These are phyloP conservation scores for Goniozus legneri DNA, from an alignment of 1,140 invertebrate genomes.

Conservation along the genomic window DNA sequence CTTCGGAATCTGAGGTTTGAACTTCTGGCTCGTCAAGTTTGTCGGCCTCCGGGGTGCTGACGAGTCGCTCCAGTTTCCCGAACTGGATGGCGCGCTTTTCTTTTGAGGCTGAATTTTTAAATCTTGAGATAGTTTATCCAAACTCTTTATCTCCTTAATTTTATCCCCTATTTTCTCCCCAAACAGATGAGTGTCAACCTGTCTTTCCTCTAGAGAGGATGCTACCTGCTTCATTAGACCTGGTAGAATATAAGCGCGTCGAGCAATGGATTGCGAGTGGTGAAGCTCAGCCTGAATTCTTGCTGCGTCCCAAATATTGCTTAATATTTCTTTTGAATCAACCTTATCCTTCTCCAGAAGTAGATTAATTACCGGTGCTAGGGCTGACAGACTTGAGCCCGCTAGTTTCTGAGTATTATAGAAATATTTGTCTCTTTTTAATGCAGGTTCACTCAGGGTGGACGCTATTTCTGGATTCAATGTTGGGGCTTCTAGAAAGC, in stretches of 20 bases:
- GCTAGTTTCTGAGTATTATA: constrained; percentile 5
- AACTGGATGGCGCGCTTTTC: not conserved
- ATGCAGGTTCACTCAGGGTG: not conserved
- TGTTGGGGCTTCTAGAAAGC: constrained; percentile 1
- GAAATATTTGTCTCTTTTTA: not conserved
- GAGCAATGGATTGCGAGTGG: not conserved
- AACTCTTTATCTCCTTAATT: too few species aligned
- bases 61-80: not conserved
- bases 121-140: not conserved
- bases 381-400: not conserved
- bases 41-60: not conserved
- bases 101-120: not conserved
- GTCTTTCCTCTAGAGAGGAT: not conserved
- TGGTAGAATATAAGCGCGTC: constrained; percentile 3
- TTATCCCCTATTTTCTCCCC: not conserved
- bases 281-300: constrained; percentile 3
- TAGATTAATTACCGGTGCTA: not conserved
- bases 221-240: constrained; percentile 3
- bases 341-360: not conserved
- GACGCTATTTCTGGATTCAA: not conserved
- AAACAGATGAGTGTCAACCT: not conserved
- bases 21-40: too few species aligned
- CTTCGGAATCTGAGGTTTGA: too few species aligned
- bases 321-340: not conserved
- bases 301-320: constrained; percentile 3